Percentiles rank a stretch among this genome's conserved stretches.
phyloP scores from a whole-genome alignment of 2,113 vertebrate species.

The Setophaga kirtlandii region DNA sequence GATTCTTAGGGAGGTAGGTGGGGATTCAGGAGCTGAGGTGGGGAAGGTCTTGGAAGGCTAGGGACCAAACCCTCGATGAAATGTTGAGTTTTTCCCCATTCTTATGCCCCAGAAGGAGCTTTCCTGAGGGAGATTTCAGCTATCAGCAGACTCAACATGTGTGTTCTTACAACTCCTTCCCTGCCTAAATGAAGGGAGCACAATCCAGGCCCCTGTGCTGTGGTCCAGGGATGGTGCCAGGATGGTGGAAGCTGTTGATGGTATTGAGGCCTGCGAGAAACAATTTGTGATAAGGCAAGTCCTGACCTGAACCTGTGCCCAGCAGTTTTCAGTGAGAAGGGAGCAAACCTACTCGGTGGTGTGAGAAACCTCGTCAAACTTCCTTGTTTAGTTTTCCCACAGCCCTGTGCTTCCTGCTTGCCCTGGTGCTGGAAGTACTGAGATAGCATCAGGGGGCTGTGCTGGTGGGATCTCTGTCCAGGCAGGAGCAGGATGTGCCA shows the following conservation, averaged over 20 bases:
- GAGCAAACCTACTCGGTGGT: background rate
- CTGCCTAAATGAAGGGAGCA: accelerated
- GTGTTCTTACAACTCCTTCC: accelerated
- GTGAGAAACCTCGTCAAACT: conserved; percentile 25
- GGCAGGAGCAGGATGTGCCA: conserved; percentile 33
- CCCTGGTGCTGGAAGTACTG: background rate
- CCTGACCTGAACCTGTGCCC: conserved; percentile 50
- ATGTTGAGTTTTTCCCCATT: background rate
- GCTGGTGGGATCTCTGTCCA: background rate
- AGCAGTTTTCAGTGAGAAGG: background rate
- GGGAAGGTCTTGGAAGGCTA: background rate
- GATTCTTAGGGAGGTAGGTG: background rate
- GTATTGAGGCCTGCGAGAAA: background rate
- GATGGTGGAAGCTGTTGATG: background rate
- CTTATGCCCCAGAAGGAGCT: background rate
- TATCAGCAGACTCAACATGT: accelerated
- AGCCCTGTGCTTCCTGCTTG: conserved; percentile 52
- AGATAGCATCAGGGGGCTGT: background rate
- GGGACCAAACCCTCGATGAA: background rate
- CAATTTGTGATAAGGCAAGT: background rate
- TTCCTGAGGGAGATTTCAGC: background rate
- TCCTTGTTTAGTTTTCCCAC: conserved; percentile 68
- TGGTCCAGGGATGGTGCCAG: background rate
- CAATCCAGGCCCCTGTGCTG: accelerated
- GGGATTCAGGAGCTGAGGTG: background rate